Conservation (phyloP, 1,140 invertebrate species). For the Neodiprion fabricii region DNA sequence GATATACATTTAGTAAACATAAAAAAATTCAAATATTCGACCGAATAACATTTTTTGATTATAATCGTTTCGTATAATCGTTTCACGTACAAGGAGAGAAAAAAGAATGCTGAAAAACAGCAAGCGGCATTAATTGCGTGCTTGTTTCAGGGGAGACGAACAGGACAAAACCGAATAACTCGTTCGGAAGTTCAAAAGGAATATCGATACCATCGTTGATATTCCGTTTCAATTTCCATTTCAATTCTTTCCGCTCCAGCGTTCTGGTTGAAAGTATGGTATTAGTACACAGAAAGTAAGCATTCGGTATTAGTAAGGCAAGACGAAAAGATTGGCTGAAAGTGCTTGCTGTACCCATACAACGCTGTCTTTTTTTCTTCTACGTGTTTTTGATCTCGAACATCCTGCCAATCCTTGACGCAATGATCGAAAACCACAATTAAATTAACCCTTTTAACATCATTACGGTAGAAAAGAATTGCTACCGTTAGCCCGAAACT, state of each 20-base stretch:
- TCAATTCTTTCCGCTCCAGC: not conserved
- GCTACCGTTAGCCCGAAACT: not conserved
- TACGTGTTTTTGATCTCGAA: too few relatives aligned
- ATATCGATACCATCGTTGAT: not conserved
- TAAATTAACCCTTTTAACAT: not conserved
- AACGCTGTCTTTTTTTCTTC: too few relatives aligned
- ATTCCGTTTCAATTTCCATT: not conserved
- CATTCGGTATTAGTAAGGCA: not conserved
- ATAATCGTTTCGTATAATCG: too few relatives aligned
- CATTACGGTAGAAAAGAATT: not conserved
- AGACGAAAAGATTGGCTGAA: not conserved
- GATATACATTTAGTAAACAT: too few relatives aligned
- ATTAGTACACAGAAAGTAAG: not conserved
- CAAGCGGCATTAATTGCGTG: too few relatives aligned
- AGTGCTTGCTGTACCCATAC: not conserved
- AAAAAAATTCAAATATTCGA: too few relatives aligned
- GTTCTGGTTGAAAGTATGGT: not conserved
- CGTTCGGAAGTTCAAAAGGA: not conserved
- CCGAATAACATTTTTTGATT: too few relatives aligned
- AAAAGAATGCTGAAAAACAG: too few relatives aligned
- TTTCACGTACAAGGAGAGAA: too few relatives aligned
- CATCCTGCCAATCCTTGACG: not conserved
- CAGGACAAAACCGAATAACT: not conserved
- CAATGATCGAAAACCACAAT: not conserved
- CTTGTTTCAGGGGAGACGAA: too few relatives aligned